These are phyloP conservation scores for Drosophila fulvimacula DNA, from an alignment of 2,888 invertebrate genomes.

Conservation along the genomic window DNA sequence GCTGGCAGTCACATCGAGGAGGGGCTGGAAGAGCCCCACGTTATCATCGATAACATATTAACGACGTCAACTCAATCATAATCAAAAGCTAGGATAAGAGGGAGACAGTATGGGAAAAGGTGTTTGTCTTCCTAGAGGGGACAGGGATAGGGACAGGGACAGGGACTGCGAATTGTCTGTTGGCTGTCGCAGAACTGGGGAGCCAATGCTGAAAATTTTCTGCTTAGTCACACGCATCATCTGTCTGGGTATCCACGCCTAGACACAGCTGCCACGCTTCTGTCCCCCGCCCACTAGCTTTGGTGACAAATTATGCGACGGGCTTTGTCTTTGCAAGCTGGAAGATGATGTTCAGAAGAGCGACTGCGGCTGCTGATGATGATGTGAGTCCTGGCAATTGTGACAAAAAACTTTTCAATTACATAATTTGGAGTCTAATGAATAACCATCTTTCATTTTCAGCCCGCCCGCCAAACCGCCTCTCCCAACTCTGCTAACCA, in stretches of 20 bases:
- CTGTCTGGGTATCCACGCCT: constrained; percentile 39
- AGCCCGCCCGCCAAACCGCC: neutral
- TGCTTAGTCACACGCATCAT: constrained; percentile 67
- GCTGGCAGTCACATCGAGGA: constrained; percentile 2
- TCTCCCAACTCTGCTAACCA: neutral
- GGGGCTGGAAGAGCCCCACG: constrained; percentile 7
- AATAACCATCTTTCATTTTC: constrained; percentile 47
- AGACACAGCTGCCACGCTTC: constrained; percentile 43
- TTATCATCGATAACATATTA: constrained; percentile 73
- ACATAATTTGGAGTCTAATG: constrained; percentile 53
- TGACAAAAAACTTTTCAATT: constrained; percentile 70
- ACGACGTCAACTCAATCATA: constrained; percentile 81
- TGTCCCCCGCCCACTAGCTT: constrained; percentile 26
- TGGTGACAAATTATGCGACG: constrained; percentile 78
- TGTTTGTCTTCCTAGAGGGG: neutral
- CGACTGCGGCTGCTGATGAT: constrained; percentile 17
- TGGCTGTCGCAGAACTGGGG: constrained; percentile 29
- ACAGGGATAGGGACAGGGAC: constrained; percentile 1
- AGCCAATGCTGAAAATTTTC: constrained; percentile 52
- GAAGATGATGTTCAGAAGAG: constrained; percentile 15
- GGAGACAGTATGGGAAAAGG: neutral
- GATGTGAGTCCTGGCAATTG: constrained; percentile 32
- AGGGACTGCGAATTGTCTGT: constrained; percentile 22
- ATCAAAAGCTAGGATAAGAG: constrained; percentile 36
- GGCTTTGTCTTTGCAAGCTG: constrained; percentile 38